Percentiles rank a stretch among this genome's conserved stretches.
These are phyloP conservation scores for Paratrypauchen microcephalus DNA, from an alignment of 2,797 vertebrate species.

Conservation along the genomic window DNA sequence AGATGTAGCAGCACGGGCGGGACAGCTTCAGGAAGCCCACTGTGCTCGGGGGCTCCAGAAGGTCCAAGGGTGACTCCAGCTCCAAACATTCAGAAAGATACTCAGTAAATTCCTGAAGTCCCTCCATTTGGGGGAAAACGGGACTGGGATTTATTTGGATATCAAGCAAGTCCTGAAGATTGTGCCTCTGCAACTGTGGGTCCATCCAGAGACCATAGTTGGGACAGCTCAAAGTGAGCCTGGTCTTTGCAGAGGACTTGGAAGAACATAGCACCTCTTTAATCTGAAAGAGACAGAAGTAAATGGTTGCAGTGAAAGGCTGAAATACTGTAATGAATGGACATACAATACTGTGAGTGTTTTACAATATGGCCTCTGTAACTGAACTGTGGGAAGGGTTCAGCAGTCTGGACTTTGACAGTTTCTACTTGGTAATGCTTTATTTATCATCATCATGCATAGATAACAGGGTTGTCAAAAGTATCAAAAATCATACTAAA, in stretches of 20 bases:
- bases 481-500: no score
- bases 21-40: constrained; percentile 92
- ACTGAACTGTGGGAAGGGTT: neutral
- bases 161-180: constrained; percentile 74
- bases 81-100: constrained; percentile 91
- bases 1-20: constrained; percentile 94
- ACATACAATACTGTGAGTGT: neutral
- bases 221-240: constrained; percentile 84
- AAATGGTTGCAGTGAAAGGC: neutral
- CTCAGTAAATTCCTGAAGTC: constrained; percentile 89
- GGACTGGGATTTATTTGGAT: constrained; percentile 80
- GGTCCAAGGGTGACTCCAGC: constrained; percentile 84
- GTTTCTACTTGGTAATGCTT: neutral
- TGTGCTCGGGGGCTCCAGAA: constrained; percentile 86
- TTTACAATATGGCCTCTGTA: neutral
- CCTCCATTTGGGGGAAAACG: constrained; percentile 83
- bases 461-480: no score
- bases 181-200: constrained; percentile 58
- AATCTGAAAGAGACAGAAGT: constrained; percentile 68
- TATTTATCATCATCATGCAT: no score
- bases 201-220: constrained; percentile 77
- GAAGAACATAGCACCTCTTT: constrained; percentile 76
- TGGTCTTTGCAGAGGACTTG: constrained; percentile 61
- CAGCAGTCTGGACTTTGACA: neutral
- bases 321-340: neutral